Conservation (phyloP, 2,888 invertebrate species). For the Melitaea athalia region DNA sequence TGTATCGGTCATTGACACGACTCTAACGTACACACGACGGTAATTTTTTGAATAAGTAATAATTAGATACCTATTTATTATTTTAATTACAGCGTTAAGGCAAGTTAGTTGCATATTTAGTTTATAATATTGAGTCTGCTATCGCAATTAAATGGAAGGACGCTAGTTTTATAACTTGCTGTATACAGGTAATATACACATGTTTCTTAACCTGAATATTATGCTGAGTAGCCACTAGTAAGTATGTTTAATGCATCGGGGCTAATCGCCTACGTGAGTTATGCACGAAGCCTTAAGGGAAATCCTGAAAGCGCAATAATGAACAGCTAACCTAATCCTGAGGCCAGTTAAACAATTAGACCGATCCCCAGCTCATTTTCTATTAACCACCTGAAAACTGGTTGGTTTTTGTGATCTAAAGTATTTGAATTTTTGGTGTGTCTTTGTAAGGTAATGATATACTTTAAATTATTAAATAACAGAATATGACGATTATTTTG, state of each 20-base stretch:
- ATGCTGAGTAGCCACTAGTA: slow-evolving; percentile 4
- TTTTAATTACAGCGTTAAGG: too few relatives aligned
- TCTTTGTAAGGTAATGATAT: background rate
- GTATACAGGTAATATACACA: background rate
- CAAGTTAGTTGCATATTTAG: too few relatives aligned
- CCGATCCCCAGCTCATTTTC: slow-evolving; percentile 38
- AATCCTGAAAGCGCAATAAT: slow-evolving; percentile 69
- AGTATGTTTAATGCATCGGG: slow-evolving; percentile 35
- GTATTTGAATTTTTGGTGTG: background rate
- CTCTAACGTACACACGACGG: too few relatives aligned
- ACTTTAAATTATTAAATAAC: background rate
- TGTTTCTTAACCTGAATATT: background rate
- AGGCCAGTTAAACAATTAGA: slow-evolving; percentile 68
- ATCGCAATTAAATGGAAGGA: too few relatives aligned
- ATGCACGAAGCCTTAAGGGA: slow-evolving; percentile 54
- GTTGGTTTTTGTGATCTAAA: slow-evolving; percentile 8
- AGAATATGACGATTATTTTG: too few relatives aligned
- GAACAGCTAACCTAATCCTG: slow-evolving; percentile 64
- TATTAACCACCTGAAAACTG: slow-evolving; percentile 27
- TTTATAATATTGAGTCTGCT: too few relatives aligned
- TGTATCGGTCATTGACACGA: too few relatives aligned
- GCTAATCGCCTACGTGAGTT: slow-evolving; percentile 54
- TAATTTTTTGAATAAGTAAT: too few relatives aligned
- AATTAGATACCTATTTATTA: too few relatives aligned
- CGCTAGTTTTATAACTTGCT: too few relatives aligned